Conservation (phyloP, 1,140 invertebrate species). For the Venturia canescens region DNA sequence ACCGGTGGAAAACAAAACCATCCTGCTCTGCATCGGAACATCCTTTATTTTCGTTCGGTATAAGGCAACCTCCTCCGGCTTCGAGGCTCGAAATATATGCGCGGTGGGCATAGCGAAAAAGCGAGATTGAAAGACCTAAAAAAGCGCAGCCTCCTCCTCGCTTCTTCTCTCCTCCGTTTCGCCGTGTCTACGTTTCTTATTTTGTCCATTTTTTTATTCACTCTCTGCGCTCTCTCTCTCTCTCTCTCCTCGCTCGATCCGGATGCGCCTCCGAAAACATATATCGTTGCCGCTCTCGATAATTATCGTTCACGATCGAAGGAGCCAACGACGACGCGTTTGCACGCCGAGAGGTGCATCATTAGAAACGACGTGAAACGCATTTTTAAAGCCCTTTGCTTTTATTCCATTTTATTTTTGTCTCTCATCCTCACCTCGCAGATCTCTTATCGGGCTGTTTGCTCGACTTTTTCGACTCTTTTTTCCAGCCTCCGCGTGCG, state of each 20-base stretch:
- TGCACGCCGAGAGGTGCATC: not conserved
- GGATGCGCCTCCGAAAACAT: slow-evolving; percentile 22
- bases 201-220: not conserved
- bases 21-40: too few species aligned
- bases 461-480: not conserved
- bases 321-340: not conserved
- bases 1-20: too few species aligned
- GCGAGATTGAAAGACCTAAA: not conserved
- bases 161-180: not conserved
- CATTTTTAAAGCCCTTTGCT: slow-evolving; percentile 27
- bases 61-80: too few species aligned
- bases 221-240: not conserved
- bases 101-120: too few species aligned
- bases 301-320: slow-evolving; percentile 31
- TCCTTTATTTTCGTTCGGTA: too few species aligned
- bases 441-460: not conserved
- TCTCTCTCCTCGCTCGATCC: not conserved
- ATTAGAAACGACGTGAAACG: slow-evolving; percentile 28
- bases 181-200: too few species aligned
- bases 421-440: not conserved
- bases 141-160: not conserved
- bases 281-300: slow-evolving; percentile 37
- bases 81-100: too few species aligned
- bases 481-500: too few species aligned
- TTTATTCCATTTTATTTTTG: slow-evolving; percentile 10